phyloP scores from a whole-genome alignment of 1,140 invertebrate genomes.

The Aphis gossypii region DNA sequence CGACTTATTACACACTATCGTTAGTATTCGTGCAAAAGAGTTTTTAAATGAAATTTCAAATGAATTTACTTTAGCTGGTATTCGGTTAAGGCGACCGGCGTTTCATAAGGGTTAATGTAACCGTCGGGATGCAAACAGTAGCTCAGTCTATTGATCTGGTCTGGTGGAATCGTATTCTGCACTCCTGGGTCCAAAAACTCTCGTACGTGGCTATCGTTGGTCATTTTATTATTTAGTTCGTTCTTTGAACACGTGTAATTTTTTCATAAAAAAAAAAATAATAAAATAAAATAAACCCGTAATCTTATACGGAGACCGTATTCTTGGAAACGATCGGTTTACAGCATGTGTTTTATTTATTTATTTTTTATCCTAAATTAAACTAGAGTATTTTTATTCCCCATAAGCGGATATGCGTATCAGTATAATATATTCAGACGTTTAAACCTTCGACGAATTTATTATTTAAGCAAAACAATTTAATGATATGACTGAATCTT shows the following conservation, averaged over 20 bases:
- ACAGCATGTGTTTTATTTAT: neutral
- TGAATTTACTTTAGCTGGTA: conserved; percentile 40
- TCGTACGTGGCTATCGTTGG: neutral
- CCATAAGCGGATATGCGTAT: neutral
- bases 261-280: neutral
- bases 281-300: neutral
- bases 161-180: neutral
- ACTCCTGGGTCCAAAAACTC: neutral
- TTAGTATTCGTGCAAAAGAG: neutral
- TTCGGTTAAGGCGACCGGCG: neutral
- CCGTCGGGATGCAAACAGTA: conserved; percentile 43
- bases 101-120: conserved; percentile 21
- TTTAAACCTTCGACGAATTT: neutral
- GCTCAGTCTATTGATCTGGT: conserved; percentile 45
- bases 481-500: neutral
- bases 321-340: neutral
- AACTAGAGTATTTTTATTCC: neutral
- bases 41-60: neutral
- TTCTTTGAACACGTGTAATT: neutral
- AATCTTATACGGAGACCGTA: neutral
- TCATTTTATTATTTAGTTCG: neutral
- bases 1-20: neutral
- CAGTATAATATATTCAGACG: neutral
- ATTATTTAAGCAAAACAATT: neutral
- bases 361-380: neutral